phyloP scores from a whole-genome alignment of 2,113 vertebrate species.

The Gallinago undulata region DNA sequence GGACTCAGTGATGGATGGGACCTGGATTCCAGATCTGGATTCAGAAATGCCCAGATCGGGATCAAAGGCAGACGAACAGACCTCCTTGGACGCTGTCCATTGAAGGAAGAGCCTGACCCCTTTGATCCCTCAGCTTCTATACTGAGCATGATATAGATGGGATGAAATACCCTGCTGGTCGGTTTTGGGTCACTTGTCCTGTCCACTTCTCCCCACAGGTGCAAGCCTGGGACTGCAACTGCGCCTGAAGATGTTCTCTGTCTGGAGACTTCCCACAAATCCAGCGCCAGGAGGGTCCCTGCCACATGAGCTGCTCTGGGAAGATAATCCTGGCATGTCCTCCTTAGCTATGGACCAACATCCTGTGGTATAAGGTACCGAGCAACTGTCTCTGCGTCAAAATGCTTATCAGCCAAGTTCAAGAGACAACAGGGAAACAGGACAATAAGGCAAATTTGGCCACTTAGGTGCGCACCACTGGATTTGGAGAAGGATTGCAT shows the following conservation, averaged over 20 bases:
- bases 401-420: neutral
- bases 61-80: neutral
- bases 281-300: rapidly evolving
- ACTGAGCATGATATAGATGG: neutral
- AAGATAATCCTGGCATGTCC: neutral
- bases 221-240: neutral
- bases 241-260: neutral
- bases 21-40: neutral
- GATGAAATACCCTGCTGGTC: neutral
- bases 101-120: neutral
- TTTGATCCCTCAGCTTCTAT: neutral
- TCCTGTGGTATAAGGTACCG: neutral
- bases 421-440: neutral
- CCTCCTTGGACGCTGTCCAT: neutral
- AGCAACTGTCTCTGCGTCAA: neutral
- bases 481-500: neutral
- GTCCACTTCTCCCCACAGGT: neutral
- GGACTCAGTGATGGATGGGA: neutral
- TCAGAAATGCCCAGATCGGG: neutral
- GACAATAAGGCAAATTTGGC: neutral
- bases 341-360: neutral
- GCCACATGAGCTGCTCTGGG: neutral
- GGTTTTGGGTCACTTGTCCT: neutral
- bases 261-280: neutral
- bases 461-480: neutral